These are phyloP conservation scores for Heloderma charlesbogerti DNA, from an alignment of 2,113 vertebrate genomes.

Conservation along the genomic window DNA sequence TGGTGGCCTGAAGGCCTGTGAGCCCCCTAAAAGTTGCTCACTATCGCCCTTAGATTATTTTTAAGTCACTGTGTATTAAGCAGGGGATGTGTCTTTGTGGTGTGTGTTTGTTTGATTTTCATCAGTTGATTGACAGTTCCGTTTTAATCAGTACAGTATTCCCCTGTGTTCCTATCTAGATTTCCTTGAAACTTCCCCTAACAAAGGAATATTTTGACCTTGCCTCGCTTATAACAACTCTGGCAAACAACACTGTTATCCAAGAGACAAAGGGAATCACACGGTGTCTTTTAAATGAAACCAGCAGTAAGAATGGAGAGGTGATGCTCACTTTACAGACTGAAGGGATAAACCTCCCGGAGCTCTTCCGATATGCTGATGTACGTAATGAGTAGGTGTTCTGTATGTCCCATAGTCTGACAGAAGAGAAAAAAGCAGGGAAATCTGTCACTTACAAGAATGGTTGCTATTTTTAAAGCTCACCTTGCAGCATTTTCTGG, in stretches of 20 bases:
- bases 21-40: not conserved
- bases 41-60: not conserved
- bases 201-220: conserved; percentile 91
- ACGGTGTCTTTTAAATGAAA: conserved; percentile 89
- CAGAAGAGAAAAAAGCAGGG: not conserved
- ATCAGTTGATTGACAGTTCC: not conserved
- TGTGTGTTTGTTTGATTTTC: not conserved
- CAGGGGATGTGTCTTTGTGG: not conserved
- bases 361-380: conserved; percentile 88
- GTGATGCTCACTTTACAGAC: conserved; percentile 86
- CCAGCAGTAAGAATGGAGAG: conserved; percentile 73
- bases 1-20: not conserved
- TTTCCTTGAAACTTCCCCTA: conserved; percentile 85
- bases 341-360: conserved; percentile 93
- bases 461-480: not conserved
- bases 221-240: conserved; percentile 82
- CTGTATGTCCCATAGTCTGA: not conserved
- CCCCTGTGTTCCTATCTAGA: conserved; percentile 68
- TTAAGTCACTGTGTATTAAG: not conserved
- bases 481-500: not conserved
- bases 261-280: conserved; percentile 91
- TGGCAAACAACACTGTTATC: conserved; percentile 84
- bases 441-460: not conserved
- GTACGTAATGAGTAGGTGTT: conserved; percentile 62
- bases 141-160: not conserved